These are phyloP conservation scores for Diachasmimorpha longicaudata DNA, from an alignment of 1,140 invertebrate species.

Conservation along the genomic window DNA sequence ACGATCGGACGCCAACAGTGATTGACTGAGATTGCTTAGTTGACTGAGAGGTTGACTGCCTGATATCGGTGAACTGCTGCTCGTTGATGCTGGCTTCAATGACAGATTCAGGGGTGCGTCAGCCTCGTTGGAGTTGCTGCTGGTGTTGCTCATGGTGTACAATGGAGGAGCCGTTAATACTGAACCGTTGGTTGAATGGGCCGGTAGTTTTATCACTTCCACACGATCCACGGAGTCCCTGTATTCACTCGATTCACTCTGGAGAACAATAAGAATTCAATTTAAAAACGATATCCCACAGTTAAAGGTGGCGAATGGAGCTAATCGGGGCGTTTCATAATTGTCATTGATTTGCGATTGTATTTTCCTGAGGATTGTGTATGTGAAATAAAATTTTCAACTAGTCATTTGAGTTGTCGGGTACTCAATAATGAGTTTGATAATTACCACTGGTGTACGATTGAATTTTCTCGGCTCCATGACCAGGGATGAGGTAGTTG, in stretches of 20 bases:
- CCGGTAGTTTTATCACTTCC: constrained; percentile 79
- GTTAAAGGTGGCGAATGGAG: neutral
- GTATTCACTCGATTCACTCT: constrained; percentile 54
- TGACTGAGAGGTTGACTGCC: constrained; percentile 64
- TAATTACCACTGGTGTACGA: constrained; percentile 47
- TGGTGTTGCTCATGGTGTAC: constrained; percentile 56
- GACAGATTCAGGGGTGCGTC: constrained; percentile 84
- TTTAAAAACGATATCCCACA: neutral
- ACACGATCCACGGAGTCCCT: constrained; percentile 67
- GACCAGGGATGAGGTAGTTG: constrained; percentile 47
- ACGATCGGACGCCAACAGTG: constrained; percentile 60
- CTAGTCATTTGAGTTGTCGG: no score
- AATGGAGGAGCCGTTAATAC: constrained; percentile 54
- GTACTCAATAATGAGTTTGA: neutral
- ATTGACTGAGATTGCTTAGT: constrained; percentile 65
- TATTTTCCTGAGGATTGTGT: constrained; percentile 45
- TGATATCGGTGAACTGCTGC: constrained; percentile 51
- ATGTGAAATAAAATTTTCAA: no score
- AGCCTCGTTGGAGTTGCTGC: constrained; percentile 65
- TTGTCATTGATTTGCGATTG: constrained; percentile 50
- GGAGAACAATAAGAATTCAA: constrained; percentile 9
- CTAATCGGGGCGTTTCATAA: neutral
- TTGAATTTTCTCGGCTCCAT: constrained; percentile 57
- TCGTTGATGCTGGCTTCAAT: constrained; percentile 71
- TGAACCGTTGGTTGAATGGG: constrained; percentile 63